phyloP scores from a whole-genome alignment of 2,888 invertebrate species.

The Polydrusus tereticollis region DNA sequence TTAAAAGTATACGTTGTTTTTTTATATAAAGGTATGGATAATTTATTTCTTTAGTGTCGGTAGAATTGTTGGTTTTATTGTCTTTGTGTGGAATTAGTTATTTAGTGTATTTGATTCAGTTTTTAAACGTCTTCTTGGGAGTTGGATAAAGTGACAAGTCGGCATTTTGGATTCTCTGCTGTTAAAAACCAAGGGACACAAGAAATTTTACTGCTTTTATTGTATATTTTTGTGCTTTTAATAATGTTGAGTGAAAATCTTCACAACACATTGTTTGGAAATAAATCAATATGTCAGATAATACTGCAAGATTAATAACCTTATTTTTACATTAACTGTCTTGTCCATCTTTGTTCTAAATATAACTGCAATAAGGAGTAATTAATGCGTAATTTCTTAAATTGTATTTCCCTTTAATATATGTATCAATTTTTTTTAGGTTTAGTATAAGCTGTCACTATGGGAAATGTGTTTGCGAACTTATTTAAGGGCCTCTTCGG shows the following conservation, averaged over 20 bases:
- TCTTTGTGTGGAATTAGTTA: slow-evolving; percentile 1
- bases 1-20: slow-evolving; percentile 64
- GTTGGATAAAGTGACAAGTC: slow-evolving; percentile 72
- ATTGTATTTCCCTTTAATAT: neutral
- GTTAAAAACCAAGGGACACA: slow-evolving; percentile 17
- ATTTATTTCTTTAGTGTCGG: slow-evolving; percentile 2
- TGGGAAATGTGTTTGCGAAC: slow-evolving; percentile 98
- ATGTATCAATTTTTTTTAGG: slow-evolving; percentile 55
- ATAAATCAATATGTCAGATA: slow-evolving; percentile 65
- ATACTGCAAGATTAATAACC: slow-evolving; percentile 63
- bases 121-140: slow-evolving; percentile 61
- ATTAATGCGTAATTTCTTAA: slow-evolving; percentile 44
- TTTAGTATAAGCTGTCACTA: slow-evolving; percentile 73
- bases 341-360: slow-evolving; percentile 62
- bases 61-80: slow-evolving; percentile 2
- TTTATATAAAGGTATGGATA: slow-evolving; percentile 71
- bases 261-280: slow-evolving; percentile 43
- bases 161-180: slow-evolving; percentile 61
- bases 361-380: slow-evolving; percentile 52
- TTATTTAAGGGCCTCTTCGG: slow-evolving; percentile 99
- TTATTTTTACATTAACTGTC: slow-evolving; percentile 54
- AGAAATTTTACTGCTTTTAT: neutral
- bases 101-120: slow-evolving; percentile 8
- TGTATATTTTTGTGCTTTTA: neutral
- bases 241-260: neutral